phyloP scores from a whole-genome alignment of 2,113 vertebrate species.

The mouse (Mus musculus) region DNA sequence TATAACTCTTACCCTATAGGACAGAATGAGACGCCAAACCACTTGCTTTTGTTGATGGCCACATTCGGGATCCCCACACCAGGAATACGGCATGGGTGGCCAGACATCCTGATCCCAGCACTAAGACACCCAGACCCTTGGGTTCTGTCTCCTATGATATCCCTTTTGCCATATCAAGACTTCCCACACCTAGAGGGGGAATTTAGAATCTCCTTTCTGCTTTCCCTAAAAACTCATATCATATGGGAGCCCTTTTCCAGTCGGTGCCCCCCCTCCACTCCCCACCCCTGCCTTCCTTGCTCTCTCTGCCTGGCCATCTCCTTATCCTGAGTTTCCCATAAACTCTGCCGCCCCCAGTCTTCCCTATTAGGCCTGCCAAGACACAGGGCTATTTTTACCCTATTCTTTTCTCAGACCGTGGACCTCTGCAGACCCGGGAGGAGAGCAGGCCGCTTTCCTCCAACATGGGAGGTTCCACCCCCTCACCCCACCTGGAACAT shows the following conservation, averaged over 20 bases:
- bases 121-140: background rate
- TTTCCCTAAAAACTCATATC: background rate
- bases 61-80: background rate
- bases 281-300: background rate
- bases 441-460: slow-evolving; percentile 32
- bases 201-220: background rate
- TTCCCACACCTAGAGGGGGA: background rate
- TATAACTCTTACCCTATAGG: background rate
- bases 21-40: background rate
- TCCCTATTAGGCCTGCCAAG: slow-evolving; percentile 78
- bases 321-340: slow-evolving; percentile 59
- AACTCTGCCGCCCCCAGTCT: slow-evolving; percentile 53
- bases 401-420: slow-evolving; percentile 60
- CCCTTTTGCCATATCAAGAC: background rate
- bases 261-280: too few species aligned
- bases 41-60: background rate
- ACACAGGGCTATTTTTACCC: slow-evolving; percentile 69
- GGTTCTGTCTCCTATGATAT: background rate
- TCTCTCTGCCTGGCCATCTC: slow-evolving; percentile 13
- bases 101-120: slow-evolving; percentile 28
- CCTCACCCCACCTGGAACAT: slow-evolving; percentile 38
- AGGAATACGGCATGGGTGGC: background rate
- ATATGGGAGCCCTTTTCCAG: background rate
- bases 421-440: slow-evolving; percentile 9
- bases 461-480: background rate